Percentiles rank a stretch among this genome's conserved stretches.
Evolutionary conservation across 2,888 invertebrate genomes (phyloP).

Genomic region (Heliconius erato): DNA sequence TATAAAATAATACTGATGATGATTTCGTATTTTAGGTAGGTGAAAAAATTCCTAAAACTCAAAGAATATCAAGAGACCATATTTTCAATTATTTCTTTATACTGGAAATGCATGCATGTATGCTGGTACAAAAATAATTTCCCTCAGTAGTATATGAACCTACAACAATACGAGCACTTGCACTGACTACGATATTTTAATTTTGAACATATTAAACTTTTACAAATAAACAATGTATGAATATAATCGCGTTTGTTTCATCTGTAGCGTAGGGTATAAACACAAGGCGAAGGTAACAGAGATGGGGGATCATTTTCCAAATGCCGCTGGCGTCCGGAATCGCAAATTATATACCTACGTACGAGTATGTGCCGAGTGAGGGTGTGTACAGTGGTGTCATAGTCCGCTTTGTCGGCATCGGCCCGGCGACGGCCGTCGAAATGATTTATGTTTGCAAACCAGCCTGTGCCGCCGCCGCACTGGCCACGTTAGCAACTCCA

Average conservation of each 20-base stretch:
- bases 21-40: background rate
- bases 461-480: constrained; percentile 49
- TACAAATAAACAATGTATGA: background rate
- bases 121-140: too few relatives aligned
- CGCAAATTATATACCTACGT: constrained; percentile 63
- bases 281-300: constrained; percentile 59
- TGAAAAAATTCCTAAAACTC: background rate
- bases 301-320: constrained; percentile 62
- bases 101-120: background rate
- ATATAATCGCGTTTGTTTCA: background rate
- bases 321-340: constrained; percentile 57
- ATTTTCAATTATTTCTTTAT: background rate
- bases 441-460: constrained; percentile 55
- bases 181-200: too few relatives aligned
- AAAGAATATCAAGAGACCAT: background rate
- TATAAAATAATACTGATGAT: background rate
- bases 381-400: constrained; percentile 53
- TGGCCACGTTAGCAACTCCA: constrained; percentile 50
- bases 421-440: constrained; percentile 53
- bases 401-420: constrained; percentile 53
- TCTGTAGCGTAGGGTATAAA: constrained; percentile 50
- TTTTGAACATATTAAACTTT: background rate
- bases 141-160: too few relatives aligned
- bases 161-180: too few relatives aligned
- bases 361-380: constrained; percentile 55